Base-by-base conservation (phyloP, 2,113 vertebrate genomes). In the Cheilinus undulatus region DNA sequence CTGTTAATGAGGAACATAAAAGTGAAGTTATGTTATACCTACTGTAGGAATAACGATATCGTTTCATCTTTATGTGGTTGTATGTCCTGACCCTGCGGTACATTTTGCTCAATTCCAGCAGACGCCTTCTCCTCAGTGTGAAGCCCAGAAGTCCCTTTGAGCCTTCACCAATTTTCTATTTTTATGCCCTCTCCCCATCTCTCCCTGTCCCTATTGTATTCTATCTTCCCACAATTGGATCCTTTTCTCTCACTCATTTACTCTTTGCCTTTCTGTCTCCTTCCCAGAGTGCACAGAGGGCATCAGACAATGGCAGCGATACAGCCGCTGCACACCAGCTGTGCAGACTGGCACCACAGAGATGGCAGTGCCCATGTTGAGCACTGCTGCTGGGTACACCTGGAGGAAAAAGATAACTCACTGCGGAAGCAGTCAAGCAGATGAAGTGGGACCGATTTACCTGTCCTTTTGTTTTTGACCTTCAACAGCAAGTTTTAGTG, bases 151-250 rank as follows among this genome's bases (percentile, higher is more conserved):
- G 50, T 75, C 63, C 57, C 62, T 85, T 64, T 75, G 65, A 52
- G 42, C 69, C 49, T 30, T 59, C 50, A 53, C 68, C 65, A 68
- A 49, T 63, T n/a, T 77, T 74, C 69, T 75, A 80, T 64, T 73
- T 80, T n/a, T 54, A 54, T 15, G 19, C 32, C 15, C 70, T 76
- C 69, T 76, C 73, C 62, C 66, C 1, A 32, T 88, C 87, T 78
- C 88, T 82, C 82, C 76, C 82, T 83, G 81, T 32, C 64, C 11
- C 84, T 65, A 75, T 92, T 90, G 85, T 89, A 27, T 60, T 88
- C 59, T 78, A 59, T 81, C 75, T 82, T 46, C 58, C 70, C 69
- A 90, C 83, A 88, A 91, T 82, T 24, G 66, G 69, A 77, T 83
- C 78, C 51, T 65, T 84, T 85, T 86, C 74, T 73, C 63, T 68